Evolutionary conservation across 2,888 invertebrate species (phyloP).

Genomic region (Tenthredo amoena): DNA sequence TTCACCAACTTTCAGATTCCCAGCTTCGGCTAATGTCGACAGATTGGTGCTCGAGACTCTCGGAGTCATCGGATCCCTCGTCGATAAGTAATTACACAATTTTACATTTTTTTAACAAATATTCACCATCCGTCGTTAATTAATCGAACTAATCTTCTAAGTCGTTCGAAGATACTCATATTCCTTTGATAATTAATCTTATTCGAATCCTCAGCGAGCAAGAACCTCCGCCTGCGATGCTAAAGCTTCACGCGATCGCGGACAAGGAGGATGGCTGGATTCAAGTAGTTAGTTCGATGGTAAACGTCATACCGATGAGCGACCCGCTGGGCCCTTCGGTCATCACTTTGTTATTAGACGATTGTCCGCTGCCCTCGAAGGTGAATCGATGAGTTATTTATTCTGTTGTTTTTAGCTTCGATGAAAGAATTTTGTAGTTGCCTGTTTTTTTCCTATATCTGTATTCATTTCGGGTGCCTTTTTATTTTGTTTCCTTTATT

Average conservation of each 20-base stretch:
- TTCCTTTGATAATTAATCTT: background rate
- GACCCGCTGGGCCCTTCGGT: constrained; percentile 94
- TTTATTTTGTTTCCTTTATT: background rate
- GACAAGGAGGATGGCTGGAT: constrained; percentile 96
- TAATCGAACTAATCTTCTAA: background rate
- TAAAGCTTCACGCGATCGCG: constrained; percentile 91
- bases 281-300: constrained; percentile 90
- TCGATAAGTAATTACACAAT: constrained; percentile 85
- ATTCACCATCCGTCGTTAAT: background rate
- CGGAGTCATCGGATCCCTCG: constrained; percentile 88
- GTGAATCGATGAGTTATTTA: constrained; percentile 77
- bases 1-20: constrained; percentile 71
- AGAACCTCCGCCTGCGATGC: constrained; percentile 91
- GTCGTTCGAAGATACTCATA: background rate
- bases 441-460: background rate
- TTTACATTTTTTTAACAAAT: background rate
- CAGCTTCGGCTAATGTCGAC: constrained; percentile 82
- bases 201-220: constrained; percentile 84
- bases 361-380: constrained; percentile 94
- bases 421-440: background rate
- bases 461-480: background rate
- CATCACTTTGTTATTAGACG: constrained; percentile 92
- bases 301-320: constrained; percentile 89
- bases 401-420: background rate
- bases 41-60: constrained; percentile 90